Conservation (phyloP, 2,113 vertebrate species). For the Apus apus region DNA sequence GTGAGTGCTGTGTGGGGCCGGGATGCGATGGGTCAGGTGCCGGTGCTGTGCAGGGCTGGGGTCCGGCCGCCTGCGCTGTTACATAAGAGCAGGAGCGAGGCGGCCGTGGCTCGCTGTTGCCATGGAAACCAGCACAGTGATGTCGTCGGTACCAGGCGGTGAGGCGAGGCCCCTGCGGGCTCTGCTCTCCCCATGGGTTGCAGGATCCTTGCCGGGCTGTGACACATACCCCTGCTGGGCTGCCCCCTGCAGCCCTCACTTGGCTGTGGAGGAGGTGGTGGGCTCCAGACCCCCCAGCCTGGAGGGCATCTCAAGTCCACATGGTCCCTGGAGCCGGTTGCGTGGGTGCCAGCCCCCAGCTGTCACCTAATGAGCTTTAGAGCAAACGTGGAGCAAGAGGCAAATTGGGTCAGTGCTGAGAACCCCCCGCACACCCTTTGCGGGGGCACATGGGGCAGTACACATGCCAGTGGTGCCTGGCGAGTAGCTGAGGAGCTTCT, state of each 20-base stretch:
- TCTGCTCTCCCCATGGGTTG: neutral
- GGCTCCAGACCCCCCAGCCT: too few relatives aligned
- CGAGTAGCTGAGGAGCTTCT: neutral
- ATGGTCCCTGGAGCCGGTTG: rapidly evolving
- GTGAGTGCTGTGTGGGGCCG: neutral
- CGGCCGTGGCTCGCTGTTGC: conserved; percentile 67
- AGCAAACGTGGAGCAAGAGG: neutral
- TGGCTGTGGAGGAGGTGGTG: neutral
- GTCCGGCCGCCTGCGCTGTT: conserved; percentile 58
- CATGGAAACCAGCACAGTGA: conserved; percentile 73
- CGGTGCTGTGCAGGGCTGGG: neutral
- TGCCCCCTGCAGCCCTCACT: neutral
- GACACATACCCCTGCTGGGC: rapidly evolving
- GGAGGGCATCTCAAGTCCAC: rapidly evolving
- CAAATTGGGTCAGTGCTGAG: rapidly evolving
- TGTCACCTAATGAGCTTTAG: neutral
- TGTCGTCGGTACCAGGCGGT: conserved; percentile 46
- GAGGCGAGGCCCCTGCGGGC: conserved; percentile 32
- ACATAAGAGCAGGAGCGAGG: conserved; percentile 79
- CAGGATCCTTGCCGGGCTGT: neutral
- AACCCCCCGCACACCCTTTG: rapidly evolving
- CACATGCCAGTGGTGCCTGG: rapidly evolving
- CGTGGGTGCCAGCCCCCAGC: neutral
- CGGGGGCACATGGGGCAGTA: neutral
- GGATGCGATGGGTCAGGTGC: neutral